Base-by-base conservation (phyloP, 2,888 invertebrate genomes). In the Agrotis ipsilon region DNA sequence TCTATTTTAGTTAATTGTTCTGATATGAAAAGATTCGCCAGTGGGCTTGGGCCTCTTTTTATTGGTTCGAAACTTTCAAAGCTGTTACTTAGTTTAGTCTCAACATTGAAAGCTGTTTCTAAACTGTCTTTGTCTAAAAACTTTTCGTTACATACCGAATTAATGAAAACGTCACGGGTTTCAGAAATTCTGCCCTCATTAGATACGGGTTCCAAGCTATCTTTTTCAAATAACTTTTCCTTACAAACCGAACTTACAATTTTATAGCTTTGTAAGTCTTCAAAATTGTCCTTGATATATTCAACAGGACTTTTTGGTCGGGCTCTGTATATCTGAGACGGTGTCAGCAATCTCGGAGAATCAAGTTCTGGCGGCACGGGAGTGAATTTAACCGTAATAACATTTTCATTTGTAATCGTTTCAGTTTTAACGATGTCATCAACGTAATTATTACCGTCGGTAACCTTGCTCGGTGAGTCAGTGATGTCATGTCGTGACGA, bases 221-320 rank as follows among this genome's bases (percentile, higher is more conserved):
- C 84, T 27, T 81, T 83, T 72, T 91, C 91, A 58, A 90, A 86
- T 72, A 90, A 80, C 61, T 92, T 92, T 77, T 94, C 94, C 81
- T 94, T 96, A 72, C 92, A 94, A 32, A 96, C 68, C 11, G 93
- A 93, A 81, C 91, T 95, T n/a, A 96, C 96, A 68, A 96, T 94
- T 89, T 94, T 96, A 83, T 96, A 96, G 82, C 96, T 96, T 67
- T 93, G 92, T 74, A 96, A 90, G 86, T 95, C 96, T 89, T 93
- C 93, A 80, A 89, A 95, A 70, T 93, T 89, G 73, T 96, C 91
- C 81, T 90, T 93, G 57, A 95, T 86, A 49, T 91, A 92, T 76
- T 91, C 90, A 43, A 94, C 82, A 39, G 94, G 92, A 61, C 88
- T 89, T 65, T 83, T 87, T 21, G 84, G 80, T 78, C 79, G 72